Conservation (phyloP, 2,888 invertebrate genomes). For the Lucinisca nassula region DNA sequence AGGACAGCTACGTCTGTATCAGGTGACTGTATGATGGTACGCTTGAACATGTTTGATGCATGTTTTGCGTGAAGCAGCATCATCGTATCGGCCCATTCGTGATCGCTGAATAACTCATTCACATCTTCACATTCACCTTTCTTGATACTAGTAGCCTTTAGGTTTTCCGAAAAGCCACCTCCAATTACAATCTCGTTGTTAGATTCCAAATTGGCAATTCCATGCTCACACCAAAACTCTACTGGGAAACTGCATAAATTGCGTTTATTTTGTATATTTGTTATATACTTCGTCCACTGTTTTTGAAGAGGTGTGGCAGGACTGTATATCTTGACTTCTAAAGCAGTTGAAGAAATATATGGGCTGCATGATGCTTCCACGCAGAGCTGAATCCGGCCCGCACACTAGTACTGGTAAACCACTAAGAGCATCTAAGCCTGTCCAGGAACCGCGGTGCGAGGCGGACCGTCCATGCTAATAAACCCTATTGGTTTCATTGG, state of each 20-base stretch:
- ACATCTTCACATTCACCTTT: background rate
- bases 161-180: background rate
- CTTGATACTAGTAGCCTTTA: background rate
- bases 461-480: too few species aligned
- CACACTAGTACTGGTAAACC: too few species aligned
- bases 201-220: background rate
- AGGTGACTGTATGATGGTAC: background rate
- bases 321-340: background rate
- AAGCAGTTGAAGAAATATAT: too few species aligned
- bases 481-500: too few species aligned
- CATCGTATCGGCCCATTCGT: too few species aligned
- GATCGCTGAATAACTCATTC: too few species aligned
- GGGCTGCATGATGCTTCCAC: too few species aligned
- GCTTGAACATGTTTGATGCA: background rate
- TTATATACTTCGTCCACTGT: background rate
- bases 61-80: background rate
- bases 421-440: too few species aligned
- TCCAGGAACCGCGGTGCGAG: too few species aligned
- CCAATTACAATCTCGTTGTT: background rate
- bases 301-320: background rate
- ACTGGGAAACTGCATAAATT: background rate
- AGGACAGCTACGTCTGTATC: background rate
- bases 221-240: background rate
- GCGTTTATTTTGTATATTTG: background rate
- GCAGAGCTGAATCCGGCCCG: too few species aligned